Percentiles rank a stretch among this genome's conserved stretches.
These are phyloP conservation scores for Solea senegalensis DNA, from an alignment of 2,113 vertebrate genomes.

Conservation along the genomic window DNA sequence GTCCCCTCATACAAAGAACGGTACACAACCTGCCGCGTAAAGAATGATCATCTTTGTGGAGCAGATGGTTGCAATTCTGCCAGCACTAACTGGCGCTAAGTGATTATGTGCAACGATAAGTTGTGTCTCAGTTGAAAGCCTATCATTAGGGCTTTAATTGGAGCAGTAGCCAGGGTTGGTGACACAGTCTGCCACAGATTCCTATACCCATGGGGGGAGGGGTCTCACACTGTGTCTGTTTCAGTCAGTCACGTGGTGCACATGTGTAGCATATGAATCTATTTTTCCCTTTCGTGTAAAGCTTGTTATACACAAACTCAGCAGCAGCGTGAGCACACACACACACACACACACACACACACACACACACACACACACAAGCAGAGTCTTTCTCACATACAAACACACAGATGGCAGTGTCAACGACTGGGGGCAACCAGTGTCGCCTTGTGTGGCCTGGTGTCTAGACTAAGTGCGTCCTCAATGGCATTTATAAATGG, in stretches of 20 bases:
- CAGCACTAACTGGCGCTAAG: slow-evolving; percentile 62
- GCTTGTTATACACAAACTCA: slow-evolving; percentile 45
- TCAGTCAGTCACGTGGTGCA: slow-evolving; percentile 63
- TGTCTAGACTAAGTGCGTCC: slow-evolving; percentile 73
- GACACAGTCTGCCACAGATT: slow-evolving; percentile 64
- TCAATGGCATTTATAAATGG: slow-evolving; percentile 51
- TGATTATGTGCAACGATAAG: slow-evolving; percentile 77
- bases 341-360: slow-evolving; percentile 50
- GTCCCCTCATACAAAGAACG: slow-evolving; percentile 49
- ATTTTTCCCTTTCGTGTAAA: slow-evolving; percentile 65
- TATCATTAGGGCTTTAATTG: slow-evolving; percentile 77
- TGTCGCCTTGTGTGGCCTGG: slow-evolving; percentile 78
- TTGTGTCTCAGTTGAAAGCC: slow-evolving; percentile 69
- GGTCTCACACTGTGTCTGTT: slow-evolving; percentile 27
- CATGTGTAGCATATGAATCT: slow-evolving; percentile 72
- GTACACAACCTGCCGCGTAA: slow-evolving; percentile 52
- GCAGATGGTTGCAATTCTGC: slow-evolving; percentile 78
- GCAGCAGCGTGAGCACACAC: slow-evolving; percentile 26
- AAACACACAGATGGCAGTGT: slow-evolving; percentile 68
- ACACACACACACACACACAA: too few species aligned
- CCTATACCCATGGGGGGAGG: slow-evolving; percentile 37
- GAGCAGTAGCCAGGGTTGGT: slow-evolving; percentile 65
- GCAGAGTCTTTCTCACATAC: not conserved
- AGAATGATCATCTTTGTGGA: slow-evolving; percentile 63
- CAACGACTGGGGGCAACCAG: slow-evolving; percentile 57